phyloP scores from a whole-genome alignment of 2,888 invertebrate species.

The Siphlonurus alternatus region DNA sequence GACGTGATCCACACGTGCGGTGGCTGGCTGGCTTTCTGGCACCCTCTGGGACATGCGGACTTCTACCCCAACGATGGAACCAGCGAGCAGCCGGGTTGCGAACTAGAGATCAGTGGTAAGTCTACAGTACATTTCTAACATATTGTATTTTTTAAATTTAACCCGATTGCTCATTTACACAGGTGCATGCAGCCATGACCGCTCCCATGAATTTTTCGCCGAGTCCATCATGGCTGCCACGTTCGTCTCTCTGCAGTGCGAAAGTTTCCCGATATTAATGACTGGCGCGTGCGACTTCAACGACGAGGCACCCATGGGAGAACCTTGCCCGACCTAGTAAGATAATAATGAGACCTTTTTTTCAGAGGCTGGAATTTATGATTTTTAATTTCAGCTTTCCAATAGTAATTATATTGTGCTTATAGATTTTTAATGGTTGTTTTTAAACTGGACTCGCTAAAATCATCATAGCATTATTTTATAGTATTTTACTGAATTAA shows the following conservation, averaged over 20 bases:
- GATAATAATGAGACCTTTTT: too few relatives aligned
- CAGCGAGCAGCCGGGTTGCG: constrained; percentile 16
- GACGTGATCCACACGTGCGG: constrained; percentile 23
- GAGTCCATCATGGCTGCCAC: constrained; percentile 43
- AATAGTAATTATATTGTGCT: too few relatives aligned
- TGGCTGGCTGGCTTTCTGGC: constrained; percentile 17
- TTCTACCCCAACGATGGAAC: constrained; percentile 22
- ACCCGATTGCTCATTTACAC: constrained; percentile 15
- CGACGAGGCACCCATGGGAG: background rate
- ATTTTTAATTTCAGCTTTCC: too few relatives aligned
- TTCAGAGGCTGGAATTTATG: too few relatives aligned
- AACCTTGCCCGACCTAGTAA: background rate
- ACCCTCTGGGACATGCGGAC: constrained; percentile 20
- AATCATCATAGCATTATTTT: too few relatives aligned
- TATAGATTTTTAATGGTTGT: too few relatives aligned
- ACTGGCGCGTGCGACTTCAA: background rate
- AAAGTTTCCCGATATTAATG: constrained; percentile 10
- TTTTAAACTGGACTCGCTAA: too few relatives aligned
- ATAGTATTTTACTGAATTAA: too few relatives aligned
- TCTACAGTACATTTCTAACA: background rate
- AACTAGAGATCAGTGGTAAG: constrained; percentile 13
- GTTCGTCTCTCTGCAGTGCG: constrained; percentile 39
- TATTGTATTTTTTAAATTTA: background rate
- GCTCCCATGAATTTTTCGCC: constrained; percentile 41
- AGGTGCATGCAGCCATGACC: constrained; percentile 54